Base-by-base conservation (phyloP, 2,797 vertebrate genomes). In the Rhabdomys pumilio region DNA sequence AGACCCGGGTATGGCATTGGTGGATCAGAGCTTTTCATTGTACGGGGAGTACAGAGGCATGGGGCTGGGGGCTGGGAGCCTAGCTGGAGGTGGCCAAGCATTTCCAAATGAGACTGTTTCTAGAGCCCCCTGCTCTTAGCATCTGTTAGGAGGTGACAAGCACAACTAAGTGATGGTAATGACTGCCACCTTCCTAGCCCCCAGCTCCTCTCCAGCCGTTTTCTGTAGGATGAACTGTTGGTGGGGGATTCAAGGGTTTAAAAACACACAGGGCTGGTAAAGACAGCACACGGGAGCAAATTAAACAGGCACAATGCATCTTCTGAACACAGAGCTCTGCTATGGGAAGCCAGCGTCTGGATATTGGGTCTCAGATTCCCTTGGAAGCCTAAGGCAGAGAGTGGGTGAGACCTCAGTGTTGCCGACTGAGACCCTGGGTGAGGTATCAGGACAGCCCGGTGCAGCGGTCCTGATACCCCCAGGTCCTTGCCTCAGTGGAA, bases 301-400 rank as follows among this genome's bases (percentile, higher is more conserved):
- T 98, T 93, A 31, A 50, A 96, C 81, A 96, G 44, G 92, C 34
- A 87, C 97, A 98, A 98, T 98, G 98, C 97, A 98, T 98, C 96
- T 96, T 79, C 96, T 97, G 97, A 98, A 98, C 24, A 55, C 72
- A 97, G 97, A 98, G 98, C 97, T 97, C 98, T 98, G 98, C 97
- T 96, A 97, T 81, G 97, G 98, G 98, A 98, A 98, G 98, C 98
- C 97, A 98, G 96, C 95, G 4, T 98, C 98, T 50, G 12, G 82
- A 83, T 80, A 59, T 91, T 93, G 91, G 94, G 98, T 98, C 98
- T 96, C 91, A 98, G 98, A 98, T 98, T 98, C 98, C 97, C 97
- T 94, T 85, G 96, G 98, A 98, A 98, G 98, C 98, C 99, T 99
- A 99, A 99, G 99, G 99, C 99, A 99, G 99, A 99, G 97, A 98